A percentile compares a stretch with the other conserved stretches of the same genome.
phyloP scores from a whole-genome alignment of 1,140 invertebrate species.

The Venturia canescens region DNA sequence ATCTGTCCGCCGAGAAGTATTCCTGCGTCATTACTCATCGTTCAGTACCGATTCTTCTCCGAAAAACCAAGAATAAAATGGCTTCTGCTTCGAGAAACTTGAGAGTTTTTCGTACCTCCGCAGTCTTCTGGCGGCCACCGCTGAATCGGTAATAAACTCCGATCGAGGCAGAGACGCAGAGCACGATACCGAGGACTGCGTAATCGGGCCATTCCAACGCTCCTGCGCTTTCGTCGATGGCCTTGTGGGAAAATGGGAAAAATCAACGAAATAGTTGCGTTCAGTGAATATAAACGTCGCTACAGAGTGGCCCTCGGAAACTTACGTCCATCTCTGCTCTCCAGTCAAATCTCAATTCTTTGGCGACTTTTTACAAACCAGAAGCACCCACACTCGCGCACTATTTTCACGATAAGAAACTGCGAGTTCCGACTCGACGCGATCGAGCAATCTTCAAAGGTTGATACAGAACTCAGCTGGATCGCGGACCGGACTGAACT shows the following conservation, averaged over 20 bases:
- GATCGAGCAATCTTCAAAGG: neutral
- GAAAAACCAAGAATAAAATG: no score
- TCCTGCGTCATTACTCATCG: neutral
- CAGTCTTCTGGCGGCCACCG: conserved; percentile 91
- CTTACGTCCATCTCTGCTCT: neutral
- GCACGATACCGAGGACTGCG: conserved; percentile 64
- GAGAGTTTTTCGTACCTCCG: conserved; percentile 80
- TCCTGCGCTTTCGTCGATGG: neutral
- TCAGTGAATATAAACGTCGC: neutral
- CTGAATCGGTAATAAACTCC: conserved; percentile 91
- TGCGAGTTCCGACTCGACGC: no score
- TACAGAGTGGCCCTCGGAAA: neutral
- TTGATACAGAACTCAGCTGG: neutral
- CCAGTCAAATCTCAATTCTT: neutral
- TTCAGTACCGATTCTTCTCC: no score
- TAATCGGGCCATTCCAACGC: conserved; percentile 68
- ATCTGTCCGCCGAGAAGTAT: conserved; percentile 82
- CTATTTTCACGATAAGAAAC: no score
- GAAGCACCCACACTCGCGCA: no score
- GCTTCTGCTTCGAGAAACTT: no score
- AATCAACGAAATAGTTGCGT: neutral
- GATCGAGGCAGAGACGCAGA: conserved; percentile 78
- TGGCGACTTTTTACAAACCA: no score
- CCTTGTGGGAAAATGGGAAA: neutral
- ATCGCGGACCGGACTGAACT: neutral